Evolutionary conservation across 2,113 vertebrate genomes (phyloP).

Genomic region (Macheiramphus alcinus): DNA sequence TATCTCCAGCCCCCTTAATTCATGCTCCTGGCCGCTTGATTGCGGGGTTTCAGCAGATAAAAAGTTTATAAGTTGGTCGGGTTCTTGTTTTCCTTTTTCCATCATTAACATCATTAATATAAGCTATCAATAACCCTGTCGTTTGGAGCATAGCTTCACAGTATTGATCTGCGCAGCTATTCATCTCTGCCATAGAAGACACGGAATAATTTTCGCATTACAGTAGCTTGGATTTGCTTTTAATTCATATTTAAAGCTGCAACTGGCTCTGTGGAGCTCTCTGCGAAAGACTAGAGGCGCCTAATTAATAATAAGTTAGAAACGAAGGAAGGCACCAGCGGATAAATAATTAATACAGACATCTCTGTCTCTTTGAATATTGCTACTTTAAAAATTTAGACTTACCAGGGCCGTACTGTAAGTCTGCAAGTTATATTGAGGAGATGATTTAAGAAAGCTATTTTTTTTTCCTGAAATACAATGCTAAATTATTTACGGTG

Average conservation of each 20-base stretch:
- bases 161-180: constrained; percentile 88
- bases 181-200: constrained; percentile 88
- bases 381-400: constrained; percentile 82
- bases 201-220: constrained; percentile 89
- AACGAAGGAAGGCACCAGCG: constrained; percentile 83
- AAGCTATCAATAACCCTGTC: constrained; percentile 86
- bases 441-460: constrained; percentile 79
- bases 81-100: constrained; percentile 74
- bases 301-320: constrained; percentile 91
- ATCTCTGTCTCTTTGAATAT: constrained; percentile 84
- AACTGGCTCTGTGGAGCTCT: constrained; percentile 79
- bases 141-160: constrained; percentile 83
- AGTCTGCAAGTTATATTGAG: constrained; percentile 76
- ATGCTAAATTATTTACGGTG: constrained; percentile 79
- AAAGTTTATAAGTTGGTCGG: constrained; percentile 77
- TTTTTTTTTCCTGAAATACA: constrained; percentile 77
- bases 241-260: constrained; percentile 88
- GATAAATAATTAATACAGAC: constrained; percentile 86
- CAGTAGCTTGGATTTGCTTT: constrained; percentile 87
- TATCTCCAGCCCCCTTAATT: constrained; percentile 58
- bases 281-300: constrained; percentile 84
- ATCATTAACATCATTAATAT: constrained; percentile 84
- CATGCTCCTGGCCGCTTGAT: constrained; percentile 63
- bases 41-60: constrained; percentile 72
- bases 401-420: constrained; percentile 75